These are phyloP conservation scores for Austrolebias charrua DNA, from an alignment of 2,797 vertebrate species.

Conservation along the genomic window DNA sequence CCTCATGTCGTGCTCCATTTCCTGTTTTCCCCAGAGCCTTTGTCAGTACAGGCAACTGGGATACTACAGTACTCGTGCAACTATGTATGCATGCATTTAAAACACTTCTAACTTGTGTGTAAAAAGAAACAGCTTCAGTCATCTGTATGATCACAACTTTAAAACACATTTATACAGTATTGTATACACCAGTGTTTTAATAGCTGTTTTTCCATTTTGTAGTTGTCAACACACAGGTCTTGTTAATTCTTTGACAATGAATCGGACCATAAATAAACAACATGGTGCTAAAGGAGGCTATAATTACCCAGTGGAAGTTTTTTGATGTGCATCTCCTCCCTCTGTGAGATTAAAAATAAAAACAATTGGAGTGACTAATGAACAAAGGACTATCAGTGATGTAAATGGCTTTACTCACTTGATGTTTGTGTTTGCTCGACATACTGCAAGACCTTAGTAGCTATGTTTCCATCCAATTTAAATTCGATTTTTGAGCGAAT, in stretches of 20 bases:
- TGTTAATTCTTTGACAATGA: constrained; percentile 37
- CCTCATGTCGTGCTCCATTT: constrained; percentile 70
- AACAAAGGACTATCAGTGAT: neutral
- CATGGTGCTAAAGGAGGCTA: constrained; percentile 20
- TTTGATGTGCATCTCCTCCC: constrained; percentile 15
- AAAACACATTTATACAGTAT: too few species aligned
- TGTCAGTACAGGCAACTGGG: constrained; percentile 39
- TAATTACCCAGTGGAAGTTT: constrained; percentile 26
- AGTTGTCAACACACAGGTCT: neutral
- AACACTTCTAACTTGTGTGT: constrained; percentile 1
- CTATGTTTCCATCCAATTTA: too few species aligned
- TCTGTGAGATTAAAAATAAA: neutral
- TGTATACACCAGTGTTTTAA: too few species aligned
- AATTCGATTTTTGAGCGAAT: too few species aligned
- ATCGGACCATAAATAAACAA: constrained; percentile 44
- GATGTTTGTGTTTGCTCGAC: constrained; percentile 5
- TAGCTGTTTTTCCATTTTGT: too few species aligned
- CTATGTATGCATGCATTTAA: constrained; percentile 15
- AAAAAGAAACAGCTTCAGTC: neutral
- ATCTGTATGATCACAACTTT: too few species aligned
- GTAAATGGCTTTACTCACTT: neutral
- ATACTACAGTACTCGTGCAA: constrained; percentile 25
- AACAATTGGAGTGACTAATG: neutral
- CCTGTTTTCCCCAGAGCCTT: constrained; percentile 64
- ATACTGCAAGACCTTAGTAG: constrained; percentile 30